Base-by-base conservation (phyloP, 2,797 vertebrate genomes). In the Ptychobarbus kaznakovi region DNA sequence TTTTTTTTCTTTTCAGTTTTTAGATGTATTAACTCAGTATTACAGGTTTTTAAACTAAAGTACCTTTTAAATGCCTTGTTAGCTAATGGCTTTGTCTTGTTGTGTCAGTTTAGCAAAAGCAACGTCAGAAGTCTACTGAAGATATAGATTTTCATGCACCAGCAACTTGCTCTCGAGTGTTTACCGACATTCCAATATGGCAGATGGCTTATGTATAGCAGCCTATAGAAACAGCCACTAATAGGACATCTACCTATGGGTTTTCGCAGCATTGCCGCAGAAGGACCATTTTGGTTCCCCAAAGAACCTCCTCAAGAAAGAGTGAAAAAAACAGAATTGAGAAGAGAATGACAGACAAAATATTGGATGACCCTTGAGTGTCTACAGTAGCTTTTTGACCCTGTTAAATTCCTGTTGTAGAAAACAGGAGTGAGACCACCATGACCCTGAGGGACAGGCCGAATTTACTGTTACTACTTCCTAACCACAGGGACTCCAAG, bases 381-480 rank as follows among this genome's bases (percentile, higher is more conserved):
- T 80, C 44, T 42, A 85, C 83, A 73, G 72, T 82, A 25, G 32
- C 38, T 81, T 46, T 68, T 20, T 69, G 80, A 76, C 65, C 80
- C 70, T 58, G 82, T 83, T 58, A 87, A 84, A 91, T 74, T 90
- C 89, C 88, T 88, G 90, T 84, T 81, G 89, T 90, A 88, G 42
- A 65, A 58, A 32, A 74, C 61, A 44, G n/a, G 28, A 65, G 70
- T 89, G 87, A 93, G 93, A 94, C 88, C 63, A 46, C 90, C 84
- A 86, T 90, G 89, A 84, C 92, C 91, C 93, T 91, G 88, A 91
- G 91, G 87, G 92, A 86, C 93, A 91, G 87, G 88, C 84, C 92
- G 90, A 94, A 91, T 92, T 92, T 92, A 92, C 92, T 88, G 88
- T 92, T 92, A 91, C 90, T 91, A 94, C 94, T 95, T 95, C 92